Percentiles rank a stretch among this genome's conserved stretches.
These are phyloP conservation scores for Melanerpes formicivorus DNA, from an alignment of 2,113 vertebrate species.

Conservation along the genomic window DNA sequence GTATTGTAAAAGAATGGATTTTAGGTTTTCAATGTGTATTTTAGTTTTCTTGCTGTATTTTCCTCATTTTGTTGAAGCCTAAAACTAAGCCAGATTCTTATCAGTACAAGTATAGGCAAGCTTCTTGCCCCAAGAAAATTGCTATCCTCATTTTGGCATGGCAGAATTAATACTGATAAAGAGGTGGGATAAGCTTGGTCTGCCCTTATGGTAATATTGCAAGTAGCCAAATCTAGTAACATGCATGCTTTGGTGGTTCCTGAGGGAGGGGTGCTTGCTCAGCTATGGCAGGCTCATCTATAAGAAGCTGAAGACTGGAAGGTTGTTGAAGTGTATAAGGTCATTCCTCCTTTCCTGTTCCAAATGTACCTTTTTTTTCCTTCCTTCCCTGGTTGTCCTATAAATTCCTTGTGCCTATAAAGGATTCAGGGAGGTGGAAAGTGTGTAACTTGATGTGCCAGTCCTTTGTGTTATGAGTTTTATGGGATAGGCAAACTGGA, in stretches of 20 bases:
- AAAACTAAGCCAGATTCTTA: background rate
- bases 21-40: background rate
- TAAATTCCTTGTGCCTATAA: background rate
- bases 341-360: background rate
- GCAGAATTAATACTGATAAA: background rate
- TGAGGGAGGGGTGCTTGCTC: background rate
- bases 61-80: background rate
- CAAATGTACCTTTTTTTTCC: background rate
- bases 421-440: background rate
- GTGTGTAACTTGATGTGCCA: background rate
- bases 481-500: background rate
- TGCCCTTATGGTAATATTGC: background rate
- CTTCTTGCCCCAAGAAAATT: background rate
- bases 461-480: background rate
- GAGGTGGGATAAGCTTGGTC: background rate
- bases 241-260: background rate
- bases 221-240: background rate
- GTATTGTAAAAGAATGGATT: background rate
- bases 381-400: background rate
- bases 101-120: background rate
- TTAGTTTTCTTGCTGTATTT: background rate
- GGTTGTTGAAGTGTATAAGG: background rate
- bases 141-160: background rate
- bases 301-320: background rate
- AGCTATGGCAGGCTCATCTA: accelerated